phyloP scores from a whole-genome alignment of 2,888 invertebrate species.

The Andrena chrysosceles region DNA sequence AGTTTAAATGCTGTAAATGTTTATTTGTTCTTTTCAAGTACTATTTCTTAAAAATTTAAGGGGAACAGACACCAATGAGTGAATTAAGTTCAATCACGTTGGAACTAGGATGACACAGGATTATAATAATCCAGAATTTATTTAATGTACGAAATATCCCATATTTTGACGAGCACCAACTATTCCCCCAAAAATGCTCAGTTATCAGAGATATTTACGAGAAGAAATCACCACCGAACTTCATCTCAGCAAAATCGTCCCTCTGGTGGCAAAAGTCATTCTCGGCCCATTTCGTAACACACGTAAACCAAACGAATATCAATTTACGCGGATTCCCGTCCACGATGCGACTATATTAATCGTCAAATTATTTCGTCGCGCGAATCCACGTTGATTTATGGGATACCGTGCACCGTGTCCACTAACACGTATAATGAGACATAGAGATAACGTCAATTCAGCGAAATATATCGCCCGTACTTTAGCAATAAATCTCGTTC shows the following conservation, averaged over 20 bases:
- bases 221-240: neutral
- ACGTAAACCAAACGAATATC: constrained; percentile 6
- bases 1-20: no score
- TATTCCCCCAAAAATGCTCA: no score
- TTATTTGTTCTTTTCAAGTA: no score
- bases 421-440: constrained; percentile 42
- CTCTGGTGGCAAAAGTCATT: neutral
- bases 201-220: no score
- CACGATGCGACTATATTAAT: constrained; percentile 8
- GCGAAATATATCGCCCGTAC: constrained; percentile 23
- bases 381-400: constrained; percentile 32
- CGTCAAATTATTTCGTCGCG: constrained; percentile 26
- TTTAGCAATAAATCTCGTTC: constrained; percentile 36
- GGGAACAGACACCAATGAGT: no score
- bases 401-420: neutral
- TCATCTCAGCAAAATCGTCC: neutral
- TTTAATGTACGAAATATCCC: no score
- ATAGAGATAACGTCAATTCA: constrained; percentile 46
- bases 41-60: no score
- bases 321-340: neutral
- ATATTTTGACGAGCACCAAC: no score
- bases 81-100: no score
- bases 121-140: no score
- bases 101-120: no score
- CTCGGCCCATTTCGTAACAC: neutral